Percentiles rank a stretch among this genome's conserved stretches.
phyloP scores from a whole-genome alignment of 2,113 vertebrate genomes.

The Helogale parvula region DNA sequence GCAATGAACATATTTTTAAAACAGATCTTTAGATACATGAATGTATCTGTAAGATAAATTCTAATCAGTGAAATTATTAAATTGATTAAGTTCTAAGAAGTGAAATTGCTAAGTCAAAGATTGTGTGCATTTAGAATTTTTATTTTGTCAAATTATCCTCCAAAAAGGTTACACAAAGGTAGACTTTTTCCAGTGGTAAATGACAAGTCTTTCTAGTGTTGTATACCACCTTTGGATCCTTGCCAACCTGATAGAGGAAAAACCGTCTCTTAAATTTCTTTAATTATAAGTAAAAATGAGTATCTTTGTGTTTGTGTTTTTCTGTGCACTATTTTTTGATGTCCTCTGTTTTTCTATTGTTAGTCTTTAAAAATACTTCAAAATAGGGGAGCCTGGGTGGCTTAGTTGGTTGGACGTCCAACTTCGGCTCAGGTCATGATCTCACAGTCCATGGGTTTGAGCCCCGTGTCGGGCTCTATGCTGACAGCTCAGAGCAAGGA shows the following conservation, averaged over 20 bases:
- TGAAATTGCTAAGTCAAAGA: not conserved
- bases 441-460: too few relatives aligned
- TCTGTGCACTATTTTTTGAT: not conserved
- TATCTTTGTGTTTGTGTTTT: not conserved
- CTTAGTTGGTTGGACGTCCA: too few relatives aligned
- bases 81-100: constrained; percentile 21
- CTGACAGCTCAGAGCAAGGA: too few relatives aligned
- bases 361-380: constrained; percentile 27
- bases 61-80: not conserved
- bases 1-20: not conserved
- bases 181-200: not conserved
- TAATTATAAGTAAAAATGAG: constrained; percentile 30
- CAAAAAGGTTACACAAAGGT: not conserved
- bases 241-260: not conserved
- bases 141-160: not conserved
- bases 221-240: not conserved
- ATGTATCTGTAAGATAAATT: not conserved
- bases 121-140: constrained; percentile 13
- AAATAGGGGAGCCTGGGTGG: not conserved
- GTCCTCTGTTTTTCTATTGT: not conserved
- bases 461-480: too few relatives aligned
- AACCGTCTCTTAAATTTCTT: not conserved
- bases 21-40: not conserved
- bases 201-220: not conserved
- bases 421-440: too few relatives aligned